phyloP scores from a whole-genome alignment of 2,113 vertebrate species.

The Odontesthes bonariensis region DNA sequence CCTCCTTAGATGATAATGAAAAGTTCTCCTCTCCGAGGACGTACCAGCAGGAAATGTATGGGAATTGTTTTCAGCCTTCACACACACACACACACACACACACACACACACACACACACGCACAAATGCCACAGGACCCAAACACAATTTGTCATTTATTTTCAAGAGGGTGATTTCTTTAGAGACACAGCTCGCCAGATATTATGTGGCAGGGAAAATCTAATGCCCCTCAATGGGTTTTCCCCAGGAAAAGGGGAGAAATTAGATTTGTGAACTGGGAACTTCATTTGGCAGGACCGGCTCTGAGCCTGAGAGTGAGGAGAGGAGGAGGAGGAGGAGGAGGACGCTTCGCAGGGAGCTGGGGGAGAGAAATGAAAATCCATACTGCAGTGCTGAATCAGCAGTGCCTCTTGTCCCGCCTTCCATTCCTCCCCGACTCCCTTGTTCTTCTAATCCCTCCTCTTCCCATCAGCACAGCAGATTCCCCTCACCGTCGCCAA shows the following conservation, averaged over 20 bases:
- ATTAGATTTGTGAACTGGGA: slow-evolving; percentile 92
- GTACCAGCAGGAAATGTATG: slow-evolving; percentile 20
- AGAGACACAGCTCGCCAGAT: slow-evolving; percentile 92
- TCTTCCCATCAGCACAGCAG: slow-evolving; percentile 67
- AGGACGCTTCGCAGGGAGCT: slow-evolving; percentile 25
- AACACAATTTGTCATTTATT: slow-evolving; percentile 98
- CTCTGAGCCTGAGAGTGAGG: slow-evolving; percentile 79
- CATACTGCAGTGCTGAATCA: slow-evolving; percentile 88
- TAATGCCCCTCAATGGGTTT: slow-evolving; percentile 97
- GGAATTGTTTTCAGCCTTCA: slow-evolving; percentile 43
- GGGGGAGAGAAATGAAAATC: slow-evolving; percentile 83
- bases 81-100: slow-evolving; percentile 48
- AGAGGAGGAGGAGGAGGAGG: slow-evolving; percentile 37
- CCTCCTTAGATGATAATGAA: slow-evolving; percentile 44
- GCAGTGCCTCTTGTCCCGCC: slow-evolving; percentile 61
- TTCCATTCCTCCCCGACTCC: slow-evolving; percentile 22
- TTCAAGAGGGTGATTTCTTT: slow-evolving; percentile 91
- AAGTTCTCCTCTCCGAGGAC: slow-evolving; percentile 38
- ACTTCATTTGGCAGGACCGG: slow-evolving; percentile 94
- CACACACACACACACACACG: slow-evolving; percentile 15
- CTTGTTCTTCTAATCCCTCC: slow-evolving; percentile 34
- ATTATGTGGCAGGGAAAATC: slow-evolving; percentile 96
- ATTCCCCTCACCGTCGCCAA: slow-evolving; percentile 70
- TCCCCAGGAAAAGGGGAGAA: slow-evolving; percentile 80
- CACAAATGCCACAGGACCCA: slow-evolving; percentile 83